Percentiles rank a stretch among this genome's conserved stretches.
Conservation (phyloP, 2,113 vertebrate genomes). For the Neogobius melanostomus region DNA sequence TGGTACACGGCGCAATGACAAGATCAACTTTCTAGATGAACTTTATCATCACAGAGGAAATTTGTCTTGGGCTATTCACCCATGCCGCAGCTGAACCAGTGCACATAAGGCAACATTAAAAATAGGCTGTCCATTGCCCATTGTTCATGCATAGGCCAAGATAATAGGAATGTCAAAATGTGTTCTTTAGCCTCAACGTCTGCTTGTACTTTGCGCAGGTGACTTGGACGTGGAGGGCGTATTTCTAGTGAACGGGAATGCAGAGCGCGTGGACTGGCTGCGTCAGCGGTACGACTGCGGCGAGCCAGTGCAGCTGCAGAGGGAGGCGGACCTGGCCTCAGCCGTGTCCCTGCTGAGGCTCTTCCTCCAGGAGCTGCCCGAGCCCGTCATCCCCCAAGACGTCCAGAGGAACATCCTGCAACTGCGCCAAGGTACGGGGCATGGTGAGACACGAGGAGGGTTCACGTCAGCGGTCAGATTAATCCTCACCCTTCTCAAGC, state of each 20-base stretch:
- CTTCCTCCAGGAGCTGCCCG: constrained; percentile 97
- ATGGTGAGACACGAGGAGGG: no score
- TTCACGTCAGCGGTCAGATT: no score
- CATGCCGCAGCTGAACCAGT: no score
- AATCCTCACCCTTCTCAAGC: not conserved
- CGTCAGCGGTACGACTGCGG: constrained; percentile 92
- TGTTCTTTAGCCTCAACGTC: no score
- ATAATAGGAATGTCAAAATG: no score
- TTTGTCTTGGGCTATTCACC: no score
- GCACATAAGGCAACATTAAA: no score
- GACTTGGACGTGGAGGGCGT: constrained; percentile 94
- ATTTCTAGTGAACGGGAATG: constrained; percentile 97
- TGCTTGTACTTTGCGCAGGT: constrained; percentile 65
- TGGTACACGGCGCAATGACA: no score
- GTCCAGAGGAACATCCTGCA: constrained; percentile 91
- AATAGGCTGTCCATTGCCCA: not conserved
- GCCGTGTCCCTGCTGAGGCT: constrained; percentile 96
- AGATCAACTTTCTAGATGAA: no score
- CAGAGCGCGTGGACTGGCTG: constrained; percentile 97
- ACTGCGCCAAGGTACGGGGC: constrained; percentile 86
- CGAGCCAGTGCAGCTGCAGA: constrained; percentile 94
- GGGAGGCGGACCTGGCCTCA: constrained; percentile 94
- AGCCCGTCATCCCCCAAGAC: constrained; percentile 89
- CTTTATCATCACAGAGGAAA: no score
- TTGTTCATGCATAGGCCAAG: not conserved